phyloP scores from a whole-genome alignment of 2,888 invertebrate genomes.

The Eilema griseolum region DNA sequence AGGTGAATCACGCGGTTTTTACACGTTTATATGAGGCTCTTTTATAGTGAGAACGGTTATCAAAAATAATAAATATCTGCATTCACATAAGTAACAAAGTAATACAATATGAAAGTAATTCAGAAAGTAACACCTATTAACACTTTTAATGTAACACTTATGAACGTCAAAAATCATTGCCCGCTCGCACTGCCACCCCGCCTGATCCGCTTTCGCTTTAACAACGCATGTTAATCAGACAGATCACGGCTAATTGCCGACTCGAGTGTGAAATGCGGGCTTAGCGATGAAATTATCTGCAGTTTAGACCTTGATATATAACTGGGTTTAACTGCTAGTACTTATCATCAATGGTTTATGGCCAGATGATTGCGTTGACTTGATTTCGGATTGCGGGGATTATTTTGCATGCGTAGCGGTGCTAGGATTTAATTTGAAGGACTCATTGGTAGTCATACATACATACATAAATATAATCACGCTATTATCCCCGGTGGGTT shows the following conservation, averaged over 20 bases:
- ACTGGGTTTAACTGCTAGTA: constrained; percentile 64
- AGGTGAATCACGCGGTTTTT: too few relatives aligned
- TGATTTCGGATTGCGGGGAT: background rate
- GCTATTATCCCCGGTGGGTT: too few relatives aligned
- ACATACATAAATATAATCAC: too few relatives aligned
- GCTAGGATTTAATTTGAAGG: background rate
- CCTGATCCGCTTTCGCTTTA: constrained; percentile 58
- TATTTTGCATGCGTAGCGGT: background rate
- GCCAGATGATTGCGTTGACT: constrained; percentile 4
- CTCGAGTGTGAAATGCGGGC: constrained; percentile 84
- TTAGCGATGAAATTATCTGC: constrained; percentile 84
- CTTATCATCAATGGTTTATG: constrained; percentile 39
- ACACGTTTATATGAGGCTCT: too few relatives aligned
- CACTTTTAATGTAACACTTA: background rate
- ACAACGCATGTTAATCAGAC: constrained; percentile 83
- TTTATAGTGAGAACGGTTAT: too few relatives aligned
- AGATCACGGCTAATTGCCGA: constrained; percentile 83
- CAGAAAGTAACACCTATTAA: background rate
- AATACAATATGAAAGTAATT: background rate
- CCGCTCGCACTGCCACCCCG: constrained; percentile 37
- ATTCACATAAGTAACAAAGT: background rate
- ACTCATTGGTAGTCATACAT: too few relatives aligned
- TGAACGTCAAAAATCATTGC: background rate
- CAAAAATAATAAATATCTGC: too few relatives aligned
- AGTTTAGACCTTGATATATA: constrained; percentile 74